Base-by-base conservation (phyloP, 2,888 invertebrate genomes). In the Penaeus monodon region DNA sequence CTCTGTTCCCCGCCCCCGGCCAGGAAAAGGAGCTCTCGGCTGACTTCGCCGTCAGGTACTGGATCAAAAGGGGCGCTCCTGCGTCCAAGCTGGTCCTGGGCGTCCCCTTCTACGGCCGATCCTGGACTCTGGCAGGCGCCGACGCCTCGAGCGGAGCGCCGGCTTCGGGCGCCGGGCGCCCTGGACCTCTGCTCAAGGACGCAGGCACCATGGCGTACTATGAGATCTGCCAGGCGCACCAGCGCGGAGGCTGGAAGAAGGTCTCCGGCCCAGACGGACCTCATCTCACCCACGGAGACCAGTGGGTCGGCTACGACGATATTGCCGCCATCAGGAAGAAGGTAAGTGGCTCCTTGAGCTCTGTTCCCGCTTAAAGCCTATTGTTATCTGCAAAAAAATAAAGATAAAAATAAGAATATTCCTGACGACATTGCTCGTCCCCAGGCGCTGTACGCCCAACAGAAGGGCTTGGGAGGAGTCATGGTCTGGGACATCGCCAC, bases 251-350 rank as follows among this genome's bases (percentile, higher is more conserved):
- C 3, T 90, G 90, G 79, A 88, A 91, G 33, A 90, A 91, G 63
- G 85, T 91, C 92, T 70, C 90, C 91, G 77, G 83, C 85, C 2
- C 79, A 87, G 94, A 95, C 90, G 96, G 96, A 2, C 96, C 96
- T 0, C 96, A 95, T 92, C 95, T 95, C 0, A 94, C 95, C 86
- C 93, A 93, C 88, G 94, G 94, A 1, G 96, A 97, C 92, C 98
- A 98, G 91, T 98, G 98, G 98, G 97, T 97, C 17, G 96, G 97
- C 17, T 98, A 97, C 91, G 98, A 98, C 91, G 98, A 98, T 92
- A 94, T 95, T 66, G 94, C 94, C 66, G 92, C 91, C 7, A 90
- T 93, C 44, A 89, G 90, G 22, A 44, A 73, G 27, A 91, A 91
- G 78, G 92, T 92, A 90, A 91, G 83, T 12, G 57, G 17, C 17